Evolutionary conservation across 2,797 vertebrate species (phyloP), one percentile per base, ranked within the genome.

Genomic region (Tangara arthus): DNA sequence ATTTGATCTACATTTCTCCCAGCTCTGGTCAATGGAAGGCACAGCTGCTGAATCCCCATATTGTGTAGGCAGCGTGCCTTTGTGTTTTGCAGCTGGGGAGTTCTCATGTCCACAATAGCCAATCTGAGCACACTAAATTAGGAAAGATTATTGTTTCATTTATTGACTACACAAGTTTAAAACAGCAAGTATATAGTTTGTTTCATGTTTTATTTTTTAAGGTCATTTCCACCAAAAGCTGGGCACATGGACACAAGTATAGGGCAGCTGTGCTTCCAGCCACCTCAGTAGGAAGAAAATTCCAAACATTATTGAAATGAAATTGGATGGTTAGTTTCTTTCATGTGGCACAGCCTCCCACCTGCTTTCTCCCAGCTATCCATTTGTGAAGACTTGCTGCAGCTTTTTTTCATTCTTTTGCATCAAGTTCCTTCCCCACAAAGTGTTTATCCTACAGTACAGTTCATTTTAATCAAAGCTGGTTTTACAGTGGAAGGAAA

Each of bases 11-110:
- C 66, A 32, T n/a, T 87, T 96, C 94, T 97, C 68, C 61, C 49
- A 78, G 75, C 91, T 79, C 65, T 10, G n/a, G 85, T 92, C 83
- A 91, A 76, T 91, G 93, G 96, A 88, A 77, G 70, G 90, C 93
- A 92, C 95, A 96, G 97, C 97, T 95, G 81, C 94, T 78, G 90
- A 82, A 94, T 92, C 55, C 65, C 61, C 61, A 39, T 80, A 60
- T 93, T 95, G 96, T 88, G 94, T 59, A 59, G 92, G 53, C 95
- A 77, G 69, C 2, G 0, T 60, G 96, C 82, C 95, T 97, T 97
- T 97, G 97, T 96, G 87, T 87, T 92, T 56, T 87, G 96, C 98
- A 97, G 97, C 97, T 98, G 97, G 81, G 71, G 66, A 68, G 75
- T 97, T 98, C 97, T 96, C 97, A 97, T 93, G 86, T 91, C 87